phyloP scores from a whole-genome alignment of 2,888 invertebrate genomes.

The Camponotus fellah region DNA sequence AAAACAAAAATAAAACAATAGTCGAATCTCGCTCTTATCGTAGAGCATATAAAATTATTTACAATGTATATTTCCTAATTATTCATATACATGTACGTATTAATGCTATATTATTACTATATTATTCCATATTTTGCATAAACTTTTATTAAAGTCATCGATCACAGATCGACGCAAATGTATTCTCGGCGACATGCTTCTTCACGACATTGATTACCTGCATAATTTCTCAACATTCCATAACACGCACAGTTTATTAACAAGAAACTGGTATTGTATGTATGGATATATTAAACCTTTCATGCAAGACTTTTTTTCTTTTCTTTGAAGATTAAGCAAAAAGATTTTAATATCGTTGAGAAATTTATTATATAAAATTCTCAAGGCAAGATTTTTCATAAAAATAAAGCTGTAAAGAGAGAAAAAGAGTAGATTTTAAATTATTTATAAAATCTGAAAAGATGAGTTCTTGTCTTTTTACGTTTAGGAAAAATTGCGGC shows the following conservation, averaged over 20 bases:
- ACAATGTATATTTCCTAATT: slow-evolving; percentile 8
- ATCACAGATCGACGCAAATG: neutral
- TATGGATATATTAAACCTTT: slow-evolving; percentile 3
- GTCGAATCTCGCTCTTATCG: no score
- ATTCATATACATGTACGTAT: neutral
- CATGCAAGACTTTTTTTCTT: neutral
- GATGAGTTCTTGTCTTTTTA: neutral
- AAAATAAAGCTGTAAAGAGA: neutral
- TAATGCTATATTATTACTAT: neutral
- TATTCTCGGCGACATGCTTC: slow-evolving; percentile 2
- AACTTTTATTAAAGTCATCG: slow-evolving; percentile 23
- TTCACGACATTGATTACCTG: slow-evolving; percentile 27
- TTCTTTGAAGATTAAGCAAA: neutral
- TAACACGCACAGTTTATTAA: slow-evolving; percentile 16
- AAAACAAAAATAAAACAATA: neutral
- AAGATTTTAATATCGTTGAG: neutral
- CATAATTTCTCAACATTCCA: neutral
- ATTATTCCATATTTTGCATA: neutral
- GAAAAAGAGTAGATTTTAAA: neutral
- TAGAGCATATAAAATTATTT: slow-evolving; percentile 8
- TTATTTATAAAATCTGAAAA: neutral
- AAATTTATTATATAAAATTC: slow-evolving; percentile 11
- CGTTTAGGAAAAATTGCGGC: neutral
- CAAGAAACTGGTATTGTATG: neutral
- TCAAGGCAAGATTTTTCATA: neutral